Percentiles rank a stretch among this genome's conserved stretches.
These are phyloP conservation scores for Heterotis niloticus DNA, from an alignment of 2,113 vertebrate species.

Conservation along the genomic window DNA sequence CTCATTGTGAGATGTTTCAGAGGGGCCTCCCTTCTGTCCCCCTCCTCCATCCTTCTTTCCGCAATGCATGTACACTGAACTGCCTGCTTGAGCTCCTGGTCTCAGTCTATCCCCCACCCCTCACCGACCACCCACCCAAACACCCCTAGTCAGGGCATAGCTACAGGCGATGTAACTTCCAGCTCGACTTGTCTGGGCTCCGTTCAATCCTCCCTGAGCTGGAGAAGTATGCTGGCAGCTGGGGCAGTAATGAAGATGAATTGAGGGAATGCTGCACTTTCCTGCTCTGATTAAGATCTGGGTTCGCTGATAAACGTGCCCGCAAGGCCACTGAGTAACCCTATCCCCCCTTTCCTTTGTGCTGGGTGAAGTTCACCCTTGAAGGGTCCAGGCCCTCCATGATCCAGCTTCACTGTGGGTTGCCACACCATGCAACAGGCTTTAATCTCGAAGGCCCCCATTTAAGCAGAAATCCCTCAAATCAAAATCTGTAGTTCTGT, in stretches of 20 bases:
- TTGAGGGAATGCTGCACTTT: slow-evolving; percentile 48
- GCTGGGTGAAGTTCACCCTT: slow-evolving; percentile 22
- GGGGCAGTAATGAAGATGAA: slow-evolving; percentile 55
- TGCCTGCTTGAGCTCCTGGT: not conserved
- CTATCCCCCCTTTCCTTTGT: slow-evolving; percentile 42
- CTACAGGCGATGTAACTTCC: slow-evolving; percentile 5
- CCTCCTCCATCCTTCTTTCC: not conserved
- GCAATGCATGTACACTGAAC: not conserved
- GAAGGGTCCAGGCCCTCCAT: not conserved
- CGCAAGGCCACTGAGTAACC: slow-evolving; percentile 53
- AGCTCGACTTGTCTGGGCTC: slow-evolving; percentile 5
- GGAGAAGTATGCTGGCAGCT: slow-evolving; percentile 38
- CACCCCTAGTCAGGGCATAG: not conserved
- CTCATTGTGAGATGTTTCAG: slow-evolving; percentile 5
- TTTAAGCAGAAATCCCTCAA: not conserved
- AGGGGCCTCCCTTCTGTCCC: not conserved
- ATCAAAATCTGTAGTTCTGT: not conserved
- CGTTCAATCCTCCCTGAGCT: slow-evolving; percentile 29
- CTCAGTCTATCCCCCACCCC: not conserved
- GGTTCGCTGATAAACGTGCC: slow-evolving; percentile 60
- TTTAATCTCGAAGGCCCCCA: no score
- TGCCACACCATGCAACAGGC: not conserved
- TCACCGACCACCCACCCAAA: slow-evolving; percentile 9
- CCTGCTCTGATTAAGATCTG: slow-evolving; percentile 63
- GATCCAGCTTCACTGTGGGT: not conserved